Conservation (phyloP, 2,888 invertebrate species). For the Ephialtes manifestator region DNA sequence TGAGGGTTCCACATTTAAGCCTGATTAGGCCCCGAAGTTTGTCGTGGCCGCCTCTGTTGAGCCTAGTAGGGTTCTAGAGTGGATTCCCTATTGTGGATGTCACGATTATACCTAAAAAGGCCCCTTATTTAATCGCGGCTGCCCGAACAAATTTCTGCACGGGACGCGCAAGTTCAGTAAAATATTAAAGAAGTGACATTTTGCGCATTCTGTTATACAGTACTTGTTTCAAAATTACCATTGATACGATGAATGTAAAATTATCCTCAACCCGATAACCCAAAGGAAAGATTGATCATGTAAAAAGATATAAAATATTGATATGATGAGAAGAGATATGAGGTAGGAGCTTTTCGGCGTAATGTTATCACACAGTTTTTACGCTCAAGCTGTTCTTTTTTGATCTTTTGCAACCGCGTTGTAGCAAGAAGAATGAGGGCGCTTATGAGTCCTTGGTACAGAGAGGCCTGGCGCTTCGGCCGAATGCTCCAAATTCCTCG, state of each 20-base stretch:
- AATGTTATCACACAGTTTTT: neutral
- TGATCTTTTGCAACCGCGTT: constrained; percentile 3
- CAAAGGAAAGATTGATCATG: neutral
- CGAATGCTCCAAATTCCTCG: constrained; percentile 35
- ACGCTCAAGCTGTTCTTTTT: neutral
- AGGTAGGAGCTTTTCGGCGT: neutral
- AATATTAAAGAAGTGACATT: too few species aligned
- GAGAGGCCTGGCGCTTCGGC: constrained; percentile 15
- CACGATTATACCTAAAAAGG: too few species aligned
- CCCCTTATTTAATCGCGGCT: too few species aligned
- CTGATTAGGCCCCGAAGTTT: too few species aligned
- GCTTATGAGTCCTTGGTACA: constrained; percentile 22
- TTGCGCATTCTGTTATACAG: too few species aligned
- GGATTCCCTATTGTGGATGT: too few species aligned
- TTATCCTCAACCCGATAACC: neutral
- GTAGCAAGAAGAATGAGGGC: constrained; percentile 16
- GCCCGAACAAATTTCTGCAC: too few species aligned
- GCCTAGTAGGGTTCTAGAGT: too few species aligned
- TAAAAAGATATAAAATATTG: constrained; percentile 24
- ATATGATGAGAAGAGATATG: constrained; percentile 1
- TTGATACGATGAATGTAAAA: neutral
- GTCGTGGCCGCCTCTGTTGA: too few species aligned
- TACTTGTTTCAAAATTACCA: neutral
- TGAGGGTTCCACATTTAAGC: too few species aligned
- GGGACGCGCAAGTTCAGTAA: too few species aligned